Evolutionary conservation across 2,113 vertebrate species (phyloP).

Genomic region (Sclerurus mexicanus): DNA sequence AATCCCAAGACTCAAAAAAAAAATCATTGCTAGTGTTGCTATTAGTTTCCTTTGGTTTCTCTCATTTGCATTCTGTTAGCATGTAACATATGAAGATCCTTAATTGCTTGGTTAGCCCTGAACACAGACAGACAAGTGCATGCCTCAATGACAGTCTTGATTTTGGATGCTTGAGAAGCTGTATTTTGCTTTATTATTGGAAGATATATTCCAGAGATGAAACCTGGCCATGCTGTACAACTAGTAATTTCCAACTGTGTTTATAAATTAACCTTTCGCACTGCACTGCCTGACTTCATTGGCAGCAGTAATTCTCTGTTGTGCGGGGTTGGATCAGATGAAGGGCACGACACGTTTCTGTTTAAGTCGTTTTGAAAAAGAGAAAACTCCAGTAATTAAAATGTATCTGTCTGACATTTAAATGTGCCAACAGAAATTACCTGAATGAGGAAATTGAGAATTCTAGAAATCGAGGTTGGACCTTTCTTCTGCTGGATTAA

Average conservation of each 20-base stretch:
- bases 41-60: background rate
- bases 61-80: background rate
- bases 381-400: background rate
- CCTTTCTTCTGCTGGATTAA: background rate
- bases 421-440: background rate
- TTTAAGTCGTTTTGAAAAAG: background rate
- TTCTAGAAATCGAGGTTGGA: background rate
- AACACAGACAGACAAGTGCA: background rate
- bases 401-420: background rate
- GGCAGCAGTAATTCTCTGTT: background rate
- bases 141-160: background rate
- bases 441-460: background rate
- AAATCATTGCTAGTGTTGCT: background rate
- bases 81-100: background rate
- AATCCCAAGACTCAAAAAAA: background rate
- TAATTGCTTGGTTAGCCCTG: background rate
- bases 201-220: background rate
- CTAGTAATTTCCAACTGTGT: background rate
- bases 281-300: background rate
- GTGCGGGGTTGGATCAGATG: background rate
- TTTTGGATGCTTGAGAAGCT: background rate
- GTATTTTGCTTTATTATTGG: background rate
- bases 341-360: background rate
- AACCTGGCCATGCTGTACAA: background rate
- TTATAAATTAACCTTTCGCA: constrained; percentile 40